A percentile compares a stretch with the other conserved stretches of the same genome.
Conservation (phyloP, 2,797 vertebrate species). For the Ficedula albicollis region DNA sequence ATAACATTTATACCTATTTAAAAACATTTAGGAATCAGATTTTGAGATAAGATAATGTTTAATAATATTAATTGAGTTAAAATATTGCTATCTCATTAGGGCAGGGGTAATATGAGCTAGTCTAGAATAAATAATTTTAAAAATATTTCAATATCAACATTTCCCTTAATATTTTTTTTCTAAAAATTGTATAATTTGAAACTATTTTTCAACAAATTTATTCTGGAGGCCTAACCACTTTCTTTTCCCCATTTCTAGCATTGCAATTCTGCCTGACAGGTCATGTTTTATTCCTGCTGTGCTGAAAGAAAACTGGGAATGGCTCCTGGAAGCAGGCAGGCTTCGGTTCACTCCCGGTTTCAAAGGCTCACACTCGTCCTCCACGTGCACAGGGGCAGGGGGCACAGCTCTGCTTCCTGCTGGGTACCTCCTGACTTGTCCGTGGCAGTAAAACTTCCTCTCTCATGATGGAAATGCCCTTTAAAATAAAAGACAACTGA, state of each 20-base stretch:
- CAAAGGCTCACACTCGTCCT: neutral
- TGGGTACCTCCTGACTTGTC: neutral
- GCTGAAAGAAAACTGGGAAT: neutral
- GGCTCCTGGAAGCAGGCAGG: neutral
- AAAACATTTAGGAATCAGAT: neutral
- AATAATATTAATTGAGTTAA: neutral
- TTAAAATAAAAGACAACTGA: neutral
- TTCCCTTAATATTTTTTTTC: neutral
- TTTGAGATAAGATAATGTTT: neutral
- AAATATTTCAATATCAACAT: neutral
- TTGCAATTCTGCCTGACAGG: neutral
- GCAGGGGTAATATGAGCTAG: neutral
- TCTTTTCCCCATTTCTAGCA: neutral
- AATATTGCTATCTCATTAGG: neutral
- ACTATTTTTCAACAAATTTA: neutral
- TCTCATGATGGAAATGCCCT: constrained; percentile 10
- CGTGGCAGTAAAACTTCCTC: neutral
- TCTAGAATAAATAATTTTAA: neutral
- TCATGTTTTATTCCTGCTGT: neutral
- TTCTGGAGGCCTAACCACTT: neutral
- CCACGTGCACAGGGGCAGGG: fast-evolving
- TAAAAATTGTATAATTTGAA: neutral
- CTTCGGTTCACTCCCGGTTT: neutral
- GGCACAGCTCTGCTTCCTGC: neutral
- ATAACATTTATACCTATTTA: neutral